Evolutionary conservation across 2,888 invertebrate species (phyloP), one percentile per base, ranked within the genome.

Genomic region (Lepetodrilus schrolli): DNA sequence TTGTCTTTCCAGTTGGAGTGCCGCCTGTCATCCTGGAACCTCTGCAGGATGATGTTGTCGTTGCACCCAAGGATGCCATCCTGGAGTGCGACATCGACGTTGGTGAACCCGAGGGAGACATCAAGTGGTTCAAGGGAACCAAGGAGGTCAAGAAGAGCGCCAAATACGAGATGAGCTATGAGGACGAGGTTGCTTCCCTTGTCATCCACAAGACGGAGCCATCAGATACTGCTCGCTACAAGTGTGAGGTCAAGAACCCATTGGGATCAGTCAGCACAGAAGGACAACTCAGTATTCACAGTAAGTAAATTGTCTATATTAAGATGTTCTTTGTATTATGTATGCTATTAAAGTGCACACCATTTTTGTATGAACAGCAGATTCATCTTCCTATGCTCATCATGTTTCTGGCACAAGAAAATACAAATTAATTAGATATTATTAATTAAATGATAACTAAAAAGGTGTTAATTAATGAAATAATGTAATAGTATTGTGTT

Each of bases 151-250:
- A 81, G 75, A 84, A 86, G 81, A 84, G 85, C 49, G 80, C 86
- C 20, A 87, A 86, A 73, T 88, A 87, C 73, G 86, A 85, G 74
- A 87, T 88, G 83, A 86, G 83, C 70, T 85, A 87, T 37, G 88
- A 87, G 73, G 86, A 88, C 65, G 86, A 86, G 48, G 82, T 86
- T 49, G 86, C 88, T 17, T 76, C 86, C 50, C 91, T 98, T 69
- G 94, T 94, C 36, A 94, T 97, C 83, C 94, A 87, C 73, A 85
- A 87, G 58, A 86, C 87, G 2, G 85, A 87, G 66, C 82, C 84
- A 26, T 81, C 78, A 3, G 89, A 90, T 78, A 82, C 86, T 37
- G 90, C 87, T 38, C 82, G 81, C 10, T 90, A 90, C 83, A 79
- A 79, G 37, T 85, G 89, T 72, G 86, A 89, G 79, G 89, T 87